Evolutionary conservation across 2,888 invertebrate species (phyloP).

Genomic region (Gnatocerus cornutus): DNA sequence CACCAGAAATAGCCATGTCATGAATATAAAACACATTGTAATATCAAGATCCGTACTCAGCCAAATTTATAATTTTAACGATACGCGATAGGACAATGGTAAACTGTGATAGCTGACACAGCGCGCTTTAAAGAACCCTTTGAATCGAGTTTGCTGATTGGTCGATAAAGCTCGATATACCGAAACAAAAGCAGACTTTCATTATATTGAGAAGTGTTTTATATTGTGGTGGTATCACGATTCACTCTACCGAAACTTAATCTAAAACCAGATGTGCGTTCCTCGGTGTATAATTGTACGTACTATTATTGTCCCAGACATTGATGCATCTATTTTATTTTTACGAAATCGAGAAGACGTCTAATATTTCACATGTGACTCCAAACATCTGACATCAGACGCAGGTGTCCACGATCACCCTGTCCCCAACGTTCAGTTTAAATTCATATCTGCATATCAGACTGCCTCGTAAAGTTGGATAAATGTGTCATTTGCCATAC

Average conservation of each 20-base stretch:
- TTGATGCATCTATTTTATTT: conserved; percentile 29
- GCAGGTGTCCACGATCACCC: conserved; percentile 64
- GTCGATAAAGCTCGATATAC: conserved; percentile 62
- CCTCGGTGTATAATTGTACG: conserved; percentile 30
- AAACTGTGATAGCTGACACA: conserved; percentile 64
- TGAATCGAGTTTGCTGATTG: conserved; percentile 65
- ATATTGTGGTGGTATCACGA: conserved; percentile 48
- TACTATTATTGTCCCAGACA: conserved; percentile 9
- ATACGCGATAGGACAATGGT: conserved; percentile 64
- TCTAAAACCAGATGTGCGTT: conserved; percentile 46
- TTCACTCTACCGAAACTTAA: conserved; percentile 41
- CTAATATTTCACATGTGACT: conserved; percentile 60
- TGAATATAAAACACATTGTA: conserved; percentile 49
- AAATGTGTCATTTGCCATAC: conserved; percentile 56
- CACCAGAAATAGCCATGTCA: conserved; percentile 44
- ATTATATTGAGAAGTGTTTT: conserved; percentile 63
- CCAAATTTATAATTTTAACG: conserved; percentile 64
- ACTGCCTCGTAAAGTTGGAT: conserved; percentile 57
- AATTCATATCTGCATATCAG: conserved; percentile 65
- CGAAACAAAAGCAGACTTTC: conserved; percentile 64
- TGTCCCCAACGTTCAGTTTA: conserved; percentile 60
- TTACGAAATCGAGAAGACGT: conserved; percentile 41
- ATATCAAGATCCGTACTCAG: conserved; percentile 54
- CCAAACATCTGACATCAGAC: conserved; percentile 61
- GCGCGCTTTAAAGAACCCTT: conserved; percentile 63